Conservation (phyloP, 92 coral and sea anemone species). For the Palythoa grandis region DNA sequence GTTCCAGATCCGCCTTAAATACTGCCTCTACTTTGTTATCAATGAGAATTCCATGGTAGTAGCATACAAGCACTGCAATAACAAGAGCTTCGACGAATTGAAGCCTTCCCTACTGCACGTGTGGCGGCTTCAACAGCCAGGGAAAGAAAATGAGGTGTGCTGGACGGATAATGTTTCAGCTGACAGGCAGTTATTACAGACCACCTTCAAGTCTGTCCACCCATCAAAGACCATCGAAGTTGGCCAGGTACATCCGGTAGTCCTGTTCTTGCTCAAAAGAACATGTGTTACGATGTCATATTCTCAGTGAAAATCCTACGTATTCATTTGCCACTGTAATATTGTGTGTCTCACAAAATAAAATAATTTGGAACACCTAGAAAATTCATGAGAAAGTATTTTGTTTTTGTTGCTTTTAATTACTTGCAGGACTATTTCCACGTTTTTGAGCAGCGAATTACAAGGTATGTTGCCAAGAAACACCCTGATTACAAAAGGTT, state of each 20-base stretch:
- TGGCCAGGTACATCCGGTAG: background rate
- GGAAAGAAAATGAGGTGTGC: background rate
- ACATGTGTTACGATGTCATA: background rate
- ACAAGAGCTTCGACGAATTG: background rate
- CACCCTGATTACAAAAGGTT: background rate
- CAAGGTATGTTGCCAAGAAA: background rate
- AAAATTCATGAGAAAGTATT: background rate
- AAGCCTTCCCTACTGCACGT: background rate
- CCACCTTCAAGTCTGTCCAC: background rate
- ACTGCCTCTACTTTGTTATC: background rate
- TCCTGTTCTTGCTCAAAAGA: too few species aligned
- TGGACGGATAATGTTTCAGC: background rate
- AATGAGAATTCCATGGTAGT: background rate
- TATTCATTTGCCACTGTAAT: background rate
- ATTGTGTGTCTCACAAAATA: background rate
- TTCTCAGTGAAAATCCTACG: background rate
- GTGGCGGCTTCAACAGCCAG: background rate
- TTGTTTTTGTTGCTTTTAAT: background rate
- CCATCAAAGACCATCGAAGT: background rate
- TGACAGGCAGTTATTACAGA: background rate
- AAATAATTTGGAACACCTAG: background rate
- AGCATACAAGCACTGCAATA: background rate
- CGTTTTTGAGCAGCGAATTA: conserved; percentile 9
- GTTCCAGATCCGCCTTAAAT: background rate
- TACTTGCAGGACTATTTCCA: conserved; percentile 6